phyloP scores from a whole-genome alignment of 2,888 invertebrate species.

The Phanerotoma sp. region DNA sequence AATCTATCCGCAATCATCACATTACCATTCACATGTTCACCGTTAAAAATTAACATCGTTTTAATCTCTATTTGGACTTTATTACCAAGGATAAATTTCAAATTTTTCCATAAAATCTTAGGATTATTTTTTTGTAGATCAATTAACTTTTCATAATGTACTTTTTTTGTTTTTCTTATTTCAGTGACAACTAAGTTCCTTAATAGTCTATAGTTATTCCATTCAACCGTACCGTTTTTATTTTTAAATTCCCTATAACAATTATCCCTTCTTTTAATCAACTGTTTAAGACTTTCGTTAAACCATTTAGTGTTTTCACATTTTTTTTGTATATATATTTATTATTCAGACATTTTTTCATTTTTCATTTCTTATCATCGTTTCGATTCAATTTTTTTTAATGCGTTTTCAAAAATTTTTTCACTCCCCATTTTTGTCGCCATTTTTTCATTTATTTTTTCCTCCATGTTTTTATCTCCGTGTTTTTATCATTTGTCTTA shows the following conservation, averaged over 20 bases:
- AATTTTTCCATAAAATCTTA: background rate
- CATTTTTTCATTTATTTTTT: no score
- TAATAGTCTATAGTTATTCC: background rate
- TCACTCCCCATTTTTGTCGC: no score
- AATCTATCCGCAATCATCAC: background rate
- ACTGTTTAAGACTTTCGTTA: background rate
- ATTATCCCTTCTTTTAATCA: background rate
- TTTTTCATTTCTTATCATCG: no score
- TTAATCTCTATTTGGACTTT: background rate
- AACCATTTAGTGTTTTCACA: no score
- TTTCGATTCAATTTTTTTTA: no score
- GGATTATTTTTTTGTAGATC: background rate
- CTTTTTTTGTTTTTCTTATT: background rate
- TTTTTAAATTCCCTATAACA: background rate
- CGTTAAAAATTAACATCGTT: background rate
- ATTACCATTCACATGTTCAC: background rate
- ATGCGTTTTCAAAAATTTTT: no score
- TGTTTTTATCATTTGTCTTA: no score
- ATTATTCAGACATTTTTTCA: no score
- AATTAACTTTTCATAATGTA: background rate
- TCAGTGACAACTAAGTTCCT: background rate
- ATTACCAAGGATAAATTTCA: background rate
- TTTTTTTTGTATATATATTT: no score
- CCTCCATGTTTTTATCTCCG: no score
- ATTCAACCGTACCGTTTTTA: background rate